Conservation (phyloP, 2,888 invertebrate species). For the Volucella zonaria region DNA sequence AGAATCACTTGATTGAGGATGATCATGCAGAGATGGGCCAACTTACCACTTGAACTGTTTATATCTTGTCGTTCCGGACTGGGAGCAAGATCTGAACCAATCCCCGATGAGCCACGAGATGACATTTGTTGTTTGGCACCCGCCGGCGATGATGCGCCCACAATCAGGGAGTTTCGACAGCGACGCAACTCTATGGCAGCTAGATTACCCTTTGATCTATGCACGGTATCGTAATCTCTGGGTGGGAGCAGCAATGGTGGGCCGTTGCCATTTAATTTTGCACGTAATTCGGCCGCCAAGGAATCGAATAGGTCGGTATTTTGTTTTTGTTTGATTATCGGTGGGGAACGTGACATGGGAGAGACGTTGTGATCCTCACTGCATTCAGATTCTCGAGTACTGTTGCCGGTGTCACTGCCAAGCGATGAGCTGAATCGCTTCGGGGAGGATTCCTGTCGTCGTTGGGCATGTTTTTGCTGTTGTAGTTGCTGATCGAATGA, state of each 20-base stretch:
- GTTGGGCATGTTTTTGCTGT: conserved; percentile 75
- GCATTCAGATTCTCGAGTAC: conserved; percentile 88
- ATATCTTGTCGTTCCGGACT: conserved; percentile 87
- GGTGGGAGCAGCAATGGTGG: conserved; percentile 94
- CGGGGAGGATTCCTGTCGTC: conserved; percentile 80
- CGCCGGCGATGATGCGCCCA: conserved; percentile 80
- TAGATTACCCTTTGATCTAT: conserved; percentile 88
- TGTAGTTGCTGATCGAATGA: conserved; percentile 62
- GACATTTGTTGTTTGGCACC: conserved; percentile 84
- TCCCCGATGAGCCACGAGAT: conserved; percentile 93
- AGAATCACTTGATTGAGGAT: conserved; percentile 22
- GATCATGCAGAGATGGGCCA: neutral
- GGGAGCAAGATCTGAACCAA: conserved; percentile 94
- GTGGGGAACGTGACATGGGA: conserved; percentile 80
- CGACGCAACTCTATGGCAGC: conserved; percentile 87
- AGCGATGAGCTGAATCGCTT: conserved; percentile 88
- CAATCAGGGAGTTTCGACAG: conserved; percentile 82
- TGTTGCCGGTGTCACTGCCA: conserved; percentile 88
- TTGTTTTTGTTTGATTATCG: conserved; percentile 79
- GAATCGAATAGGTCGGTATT: conserved; percentile 93
- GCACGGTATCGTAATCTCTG: conserved; percentile 96
- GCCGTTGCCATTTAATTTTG: conserved; percentile 86
- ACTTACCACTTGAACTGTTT: conserved; percentile 82
- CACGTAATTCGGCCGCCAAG: conserved; percentile 94
- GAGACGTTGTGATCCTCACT: conserved; percentile 85